These are phyloP conservation scores for Fratercula arctica DNA, from an alignment of 2,797 vertebrate genomes.

Conservation along the genomic window DNA sequence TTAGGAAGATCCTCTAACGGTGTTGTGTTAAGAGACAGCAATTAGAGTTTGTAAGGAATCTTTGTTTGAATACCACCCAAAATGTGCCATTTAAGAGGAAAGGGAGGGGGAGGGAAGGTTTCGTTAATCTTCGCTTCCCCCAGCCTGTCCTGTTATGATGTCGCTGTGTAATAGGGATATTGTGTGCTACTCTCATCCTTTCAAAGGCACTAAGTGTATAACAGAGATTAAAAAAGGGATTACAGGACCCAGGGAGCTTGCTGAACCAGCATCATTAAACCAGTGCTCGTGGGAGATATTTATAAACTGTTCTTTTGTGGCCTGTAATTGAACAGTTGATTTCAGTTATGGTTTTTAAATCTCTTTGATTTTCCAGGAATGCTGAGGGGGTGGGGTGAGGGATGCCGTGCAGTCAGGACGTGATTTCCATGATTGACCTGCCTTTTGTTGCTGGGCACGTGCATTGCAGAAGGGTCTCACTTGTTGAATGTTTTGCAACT, in stretches of 20 bases:
- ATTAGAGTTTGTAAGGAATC: conserved; percentile 29
- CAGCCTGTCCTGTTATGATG: not conserved
- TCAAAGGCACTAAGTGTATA: conserved; percentile 6
- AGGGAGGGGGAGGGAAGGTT: not conserved
- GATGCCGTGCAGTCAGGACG: not conserved
- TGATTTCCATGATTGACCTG: not conserved
- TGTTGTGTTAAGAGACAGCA: not conserved
- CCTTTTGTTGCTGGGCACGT: not conserved
- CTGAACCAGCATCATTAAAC: conserved; percentile 3
- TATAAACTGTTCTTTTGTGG: conserved; percentile 40
- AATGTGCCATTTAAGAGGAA: not conserved
- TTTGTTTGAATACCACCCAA: not conserved
- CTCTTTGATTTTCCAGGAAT: not conserved
- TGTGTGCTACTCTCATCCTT: not conserved
- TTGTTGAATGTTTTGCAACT: not conserved
- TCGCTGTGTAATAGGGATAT: not conserved
- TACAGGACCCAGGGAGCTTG: conserved; percentile 1
- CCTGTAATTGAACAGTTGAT: not conserved
- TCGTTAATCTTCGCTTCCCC: not conserved
- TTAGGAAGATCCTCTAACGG: conserved; percentile 50
- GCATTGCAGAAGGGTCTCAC: not conserved
- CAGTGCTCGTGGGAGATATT: not conserved
- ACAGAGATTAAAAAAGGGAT: conserved; percentile 52
- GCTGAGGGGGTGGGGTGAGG: not conserved
- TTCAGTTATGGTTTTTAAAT: not conserved